Evolutionary conservation across 2,797 vertebrate species (phyloP).

Genomic region (Phyllotis vaccarum): DNA sequence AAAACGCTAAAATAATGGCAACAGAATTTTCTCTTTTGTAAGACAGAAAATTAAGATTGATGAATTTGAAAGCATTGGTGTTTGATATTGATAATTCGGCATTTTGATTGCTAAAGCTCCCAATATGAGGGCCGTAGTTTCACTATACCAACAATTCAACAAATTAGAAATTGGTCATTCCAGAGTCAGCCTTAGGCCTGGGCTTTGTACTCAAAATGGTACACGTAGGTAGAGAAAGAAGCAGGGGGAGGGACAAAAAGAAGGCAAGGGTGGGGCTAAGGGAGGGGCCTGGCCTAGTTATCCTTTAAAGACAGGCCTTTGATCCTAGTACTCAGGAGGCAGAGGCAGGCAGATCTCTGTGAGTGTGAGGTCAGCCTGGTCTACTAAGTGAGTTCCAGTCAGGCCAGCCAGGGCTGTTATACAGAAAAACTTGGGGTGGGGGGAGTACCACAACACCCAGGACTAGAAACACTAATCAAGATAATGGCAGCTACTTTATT

Average conservation of each 20-base stretch:
- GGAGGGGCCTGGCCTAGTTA: not conserved
- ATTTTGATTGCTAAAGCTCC: not conserved
- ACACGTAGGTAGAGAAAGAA: not conserved
- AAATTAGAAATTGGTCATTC: slow-evolving; percentile 13
- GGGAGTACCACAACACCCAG: not conserved
- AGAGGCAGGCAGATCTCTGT: not conserved
- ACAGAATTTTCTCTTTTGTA: slow-evolving; percentile 46
- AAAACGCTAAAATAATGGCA: slow-evolving; percentile 8
- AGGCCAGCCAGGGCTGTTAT: not conserved
- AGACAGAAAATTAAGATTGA: not conserved
- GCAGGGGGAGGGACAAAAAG: not conserved
- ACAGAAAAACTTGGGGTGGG: not conserved
- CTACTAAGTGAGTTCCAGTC: too few species aligned
- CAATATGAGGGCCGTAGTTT: not conserved
- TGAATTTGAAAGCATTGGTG: slow-evolving; percentile 24
- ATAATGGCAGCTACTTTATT: not conserved
- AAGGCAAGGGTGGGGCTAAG: not conserved
- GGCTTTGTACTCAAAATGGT: not conserved
- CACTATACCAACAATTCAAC: not conserved
- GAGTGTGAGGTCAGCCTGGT: not conserved
- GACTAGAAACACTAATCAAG: not conserved
- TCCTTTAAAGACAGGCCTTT: not conserved
- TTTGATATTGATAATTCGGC: not conserved
- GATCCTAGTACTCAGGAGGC: not conserved
- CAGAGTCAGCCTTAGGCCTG: not conserved